Conservation (phyloP, 2,113 vertebrate genomes). For the Chlorodrepanis virens region DNA sequence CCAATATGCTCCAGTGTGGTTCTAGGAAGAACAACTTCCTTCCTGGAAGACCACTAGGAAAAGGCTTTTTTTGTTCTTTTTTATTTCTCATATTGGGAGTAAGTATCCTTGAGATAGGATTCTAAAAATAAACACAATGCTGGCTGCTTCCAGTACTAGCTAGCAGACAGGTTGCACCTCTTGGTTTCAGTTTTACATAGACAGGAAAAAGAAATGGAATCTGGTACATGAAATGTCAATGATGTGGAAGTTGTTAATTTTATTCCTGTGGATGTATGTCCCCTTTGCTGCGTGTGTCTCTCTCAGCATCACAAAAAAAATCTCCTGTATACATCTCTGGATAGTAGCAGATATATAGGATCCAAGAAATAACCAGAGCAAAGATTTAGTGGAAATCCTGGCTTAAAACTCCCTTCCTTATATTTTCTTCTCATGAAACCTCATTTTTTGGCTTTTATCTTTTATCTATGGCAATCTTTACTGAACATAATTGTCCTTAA, state of each 20-base stretch:
- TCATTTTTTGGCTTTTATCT: neutral
- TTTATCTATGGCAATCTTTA: neutral
- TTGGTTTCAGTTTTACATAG: neutral
- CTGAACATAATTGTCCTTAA: neutral
- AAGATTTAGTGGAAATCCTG: neutral
- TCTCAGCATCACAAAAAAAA: neutral
- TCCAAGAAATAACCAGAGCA: neutral
- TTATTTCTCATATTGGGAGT: neutral
- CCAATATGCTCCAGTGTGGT: neutral
- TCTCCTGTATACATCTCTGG: neutral
- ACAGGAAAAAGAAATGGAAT: neutral
- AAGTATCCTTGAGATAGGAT: neutral
- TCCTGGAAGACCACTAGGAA: neutral
- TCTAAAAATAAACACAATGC: neutral
- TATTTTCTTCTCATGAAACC: neutral
- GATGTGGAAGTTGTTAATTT: neutral
- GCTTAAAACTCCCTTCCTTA: neutral
- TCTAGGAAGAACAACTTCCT: neutral
- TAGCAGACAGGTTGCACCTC: neutral
- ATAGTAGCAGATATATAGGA: neutral
- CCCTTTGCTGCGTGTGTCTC: neutral
- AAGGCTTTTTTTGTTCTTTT: neutral
- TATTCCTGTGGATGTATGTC: accelerated
- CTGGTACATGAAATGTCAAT: neutral
- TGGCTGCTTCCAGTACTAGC: neutral